phyloP scores from a whole-genome alignment of 1,140 invertebrate genomes.

The Apis cerana region DNA sequence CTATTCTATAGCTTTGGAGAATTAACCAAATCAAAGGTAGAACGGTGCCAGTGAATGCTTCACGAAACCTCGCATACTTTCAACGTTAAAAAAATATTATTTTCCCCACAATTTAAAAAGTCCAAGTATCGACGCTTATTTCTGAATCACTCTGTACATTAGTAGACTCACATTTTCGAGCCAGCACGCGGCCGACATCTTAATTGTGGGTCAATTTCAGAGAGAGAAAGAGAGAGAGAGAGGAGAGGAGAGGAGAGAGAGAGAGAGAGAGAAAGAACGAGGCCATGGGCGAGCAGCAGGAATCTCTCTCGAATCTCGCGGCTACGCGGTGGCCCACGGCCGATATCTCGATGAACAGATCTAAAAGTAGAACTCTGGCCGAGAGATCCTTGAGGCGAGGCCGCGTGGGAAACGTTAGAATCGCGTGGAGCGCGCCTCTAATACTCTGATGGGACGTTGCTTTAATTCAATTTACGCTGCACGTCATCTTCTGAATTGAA shows the following conservation, averaged over 20 bases:
- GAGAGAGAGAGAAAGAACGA: not conserved
- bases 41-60: too few species aligned
- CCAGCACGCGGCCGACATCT: slow-evolving; percentile 18
- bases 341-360: slow-evolving; percentile 48
- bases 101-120: too few species aligned
- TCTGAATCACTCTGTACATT: too few species aligned
- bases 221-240: not conserved
- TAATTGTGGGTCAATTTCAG: slow-evolving; percentile 46
- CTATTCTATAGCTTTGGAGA: too few species aligned
- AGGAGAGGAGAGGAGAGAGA: too few species aligned
- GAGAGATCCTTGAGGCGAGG: slow-evolving; percentile 49
- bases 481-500: slow-evolving; percentile 35
- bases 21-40: too few species aligned
- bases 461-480: slow-evolving; percentile 61
- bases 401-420: slow-evolving; percentile 59
- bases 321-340: slow-evolving; percentile 36
- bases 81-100: too few species aligned
- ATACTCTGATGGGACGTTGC: not conserved
- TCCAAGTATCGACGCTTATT: too few species aligned
- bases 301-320: slow-evolving; percentile 25
- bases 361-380: slow-evolving; percentile 69
- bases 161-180: not conserved
- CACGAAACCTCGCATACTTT: not conserved
- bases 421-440: slow-evolving; percentile 3
- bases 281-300: too few species aligned